A percentile compares a stretch with the other conserved stretches of the same genome.
Conservation (phyloP, 2,888 invertebrate genomes). For the Nasonovia ribisnigri region DNA sequence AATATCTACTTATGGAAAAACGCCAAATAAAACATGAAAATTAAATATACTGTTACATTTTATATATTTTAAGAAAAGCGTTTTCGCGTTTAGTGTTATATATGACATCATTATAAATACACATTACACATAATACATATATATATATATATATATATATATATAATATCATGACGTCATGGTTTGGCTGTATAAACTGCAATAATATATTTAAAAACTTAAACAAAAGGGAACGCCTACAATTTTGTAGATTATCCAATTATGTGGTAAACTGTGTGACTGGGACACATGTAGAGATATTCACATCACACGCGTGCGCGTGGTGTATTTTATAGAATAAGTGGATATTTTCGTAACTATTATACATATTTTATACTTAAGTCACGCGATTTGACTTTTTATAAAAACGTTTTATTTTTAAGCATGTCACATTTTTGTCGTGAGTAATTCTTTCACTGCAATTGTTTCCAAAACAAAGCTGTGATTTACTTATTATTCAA, state of each 20-base stretch:
- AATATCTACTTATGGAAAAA: background rate
- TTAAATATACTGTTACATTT: background rate
- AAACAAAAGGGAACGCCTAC: conserved; percentile 28
- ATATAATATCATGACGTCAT: background rate
- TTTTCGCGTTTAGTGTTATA: background rate
- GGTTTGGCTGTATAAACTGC: background rate
- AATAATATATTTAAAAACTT: background rate
- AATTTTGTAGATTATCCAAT: conserved; percentile 42
- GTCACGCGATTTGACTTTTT: conserved; percentile 48
- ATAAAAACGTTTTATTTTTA: conserved; percentile 19
- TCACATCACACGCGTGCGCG: background rate
- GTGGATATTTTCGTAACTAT: conserved; percentile 11
- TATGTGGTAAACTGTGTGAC: conserved; percentile 20
- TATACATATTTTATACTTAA: background rate
- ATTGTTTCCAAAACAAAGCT: background rate
- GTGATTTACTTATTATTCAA: conserved; percentile 18
- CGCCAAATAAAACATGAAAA: background rate
- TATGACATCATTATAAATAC: background rate
- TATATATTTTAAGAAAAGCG: background rate
- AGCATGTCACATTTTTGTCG: conserved; percentile 24
- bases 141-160: background rate
- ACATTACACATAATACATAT: no score
- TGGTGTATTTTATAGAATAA: background rate
- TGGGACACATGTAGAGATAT: background rate
- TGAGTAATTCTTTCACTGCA: conserved; percentile 5